These are phyloP conservation scores for Rhagoletis pomonella DNA, from an alignment of 1,140 invertebrate species.

Conservation along the genomic window DNA sequence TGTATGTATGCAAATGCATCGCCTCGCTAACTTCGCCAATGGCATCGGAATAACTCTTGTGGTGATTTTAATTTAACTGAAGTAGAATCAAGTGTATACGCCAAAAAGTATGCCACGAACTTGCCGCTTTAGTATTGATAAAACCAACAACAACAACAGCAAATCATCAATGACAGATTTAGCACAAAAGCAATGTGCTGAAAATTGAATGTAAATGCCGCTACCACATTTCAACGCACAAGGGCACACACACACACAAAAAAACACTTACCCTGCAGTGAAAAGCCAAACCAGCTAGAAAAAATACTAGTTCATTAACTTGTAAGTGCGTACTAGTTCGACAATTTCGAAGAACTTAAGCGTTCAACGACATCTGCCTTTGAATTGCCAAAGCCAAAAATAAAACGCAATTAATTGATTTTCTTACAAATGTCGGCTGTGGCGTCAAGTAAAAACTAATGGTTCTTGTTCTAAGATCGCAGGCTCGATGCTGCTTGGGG, in stretches of 20 bases:
- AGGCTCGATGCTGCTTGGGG: too few species aligned
- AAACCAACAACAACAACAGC: neutral
- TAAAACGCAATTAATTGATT: too few species aligned
- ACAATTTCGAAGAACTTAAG: too few species aligned
- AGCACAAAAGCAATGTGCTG: conserved; percentile 28
- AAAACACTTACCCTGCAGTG: too few species aligned
- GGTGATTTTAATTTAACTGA: conserved; percentile 43
- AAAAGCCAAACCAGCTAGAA: too few species aligned
- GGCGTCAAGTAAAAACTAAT: neutral
- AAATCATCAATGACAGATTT: conserved; percentile 9
- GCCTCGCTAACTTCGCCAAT: conserved; percentile 16
- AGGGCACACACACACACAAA: neutral
- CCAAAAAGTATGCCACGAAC: conserved; percentile 48
- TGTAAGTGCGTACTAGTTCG: too few species aligned
- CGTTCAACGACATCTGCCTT: too few species aligned
- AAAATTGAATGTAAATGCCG: conserved; percentile 38
- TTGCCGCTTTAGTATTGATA: conserved; percentile 1
- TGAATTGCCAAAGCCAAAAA: too few species aligned
- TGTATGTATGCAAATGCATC: neutral
- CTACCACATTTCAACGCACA: neutral
- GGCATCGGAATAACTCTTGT: conserved; percentile 6
- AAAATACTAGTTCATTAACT: too few species aligned
- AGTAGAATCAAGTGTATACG: conserved; percentile 17
- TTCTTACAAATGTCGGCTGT: too few species aligned
- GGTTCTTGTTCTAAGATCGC: neutral